A percentile compares a stretch with the other conserved stretches of the same genome.
Evolutionary conservation across 2,113 vertebrate genomes (phyloP).

Genomic region (Cheirogaleus medius): DNA sequence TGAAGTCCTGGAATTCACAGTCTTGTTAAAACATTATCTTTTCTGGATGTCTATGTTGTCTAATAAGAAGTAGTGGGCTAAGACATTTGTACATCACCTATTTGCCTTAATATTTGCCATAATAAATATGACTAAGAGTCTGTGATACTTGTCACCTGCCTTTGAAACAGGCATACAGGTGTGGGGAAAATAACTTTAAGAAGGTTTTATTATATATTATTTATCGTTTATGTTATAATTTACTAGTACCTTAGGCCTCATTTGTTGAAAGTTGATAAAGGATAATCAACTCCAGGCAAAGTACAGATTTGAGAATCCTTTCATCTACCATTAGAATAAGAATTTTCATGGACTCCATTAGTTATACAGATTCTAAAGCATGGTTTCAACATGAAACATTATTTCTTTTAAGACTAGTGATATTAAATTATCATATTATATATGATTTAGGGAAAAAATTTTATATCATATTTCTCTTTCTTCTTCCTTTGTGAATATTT

Average conservation of each 20-base stretch:
- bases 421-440: background rate
- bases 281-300: background rate
- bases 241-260: background rate
- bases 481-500: background rate
- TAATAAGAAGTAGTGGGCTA: background rate
- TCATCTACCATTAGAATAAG: background rate
- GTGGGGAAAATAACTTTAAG: background rate
- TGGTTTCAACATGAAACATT: background rate
- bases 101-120: background rate
- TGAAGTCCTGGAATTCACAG: background rate
- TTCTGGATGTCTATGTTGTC: background rate
- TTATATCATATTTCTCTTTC: background rate
- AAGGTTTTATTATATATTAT: background rate
- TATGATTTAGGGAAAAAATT: background rate
- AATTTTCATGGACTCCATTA: background rate
- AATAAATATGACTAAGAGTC: background rate
- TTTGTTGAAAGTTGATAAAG: background rate
- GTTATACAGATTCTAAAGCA: background rate
- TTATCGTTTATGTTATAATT: background rate
- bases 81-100: background rate
- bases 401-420: background rate
- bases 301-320: background rate
- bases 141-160: background rate
- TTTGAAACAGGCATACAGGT: background rate
- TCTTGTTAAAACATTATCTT: background rate